A percentile compares a stretch with the other conserved stretches of the same genome.
Evolutionary conservation across 2,113 vertebrate species (phyloP).

Genomic region (Dissostichus mawsoni): DNA sequence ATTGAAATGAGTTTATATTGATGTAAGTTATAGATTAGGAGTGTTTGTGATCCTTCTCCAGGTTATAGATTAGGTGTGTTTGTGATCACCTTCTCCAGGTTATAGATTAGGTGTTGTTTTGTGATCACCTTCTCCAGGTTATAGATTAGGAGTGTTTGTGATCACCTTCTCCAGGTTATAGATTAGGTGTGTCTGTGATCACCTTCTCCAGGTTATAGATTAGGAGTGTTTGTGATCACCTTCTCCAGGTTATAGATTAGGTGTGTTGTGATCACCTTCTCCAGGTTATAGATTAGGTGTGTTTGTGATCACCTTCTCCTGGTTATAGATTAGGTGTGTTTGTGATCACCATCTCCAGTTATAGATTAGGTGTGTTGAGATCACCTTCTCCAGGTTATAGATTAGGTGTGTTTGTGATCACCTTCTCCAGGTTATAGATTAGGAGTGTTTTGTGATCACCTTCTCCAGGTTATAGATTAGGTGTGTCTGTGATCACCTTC

Average conservation of each 20-base stretch:
- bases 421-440: constrained; percentile 73
- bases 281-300: not conserved
- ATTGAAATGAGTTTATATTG: not conserved
- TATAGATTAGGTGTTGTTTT: not conserved
- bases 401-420: constrained; percentile 56
- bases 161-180: constrained; percentile 81
- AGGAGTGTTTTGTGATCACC: constrained; percentile 75
- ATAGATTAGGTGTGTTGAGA: not conserved
- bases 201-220: constrained; percentile 81
- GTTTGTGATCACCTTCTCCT: constrained; percentile 80
- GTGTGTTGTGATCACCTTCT: constrained; percentile 80
- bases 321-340: not conserved
- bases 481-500: constrained; percentile 80
- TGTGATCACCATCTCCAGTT: constrained; percentile 81
- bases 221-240: constrained; percentile 74
- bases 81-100: constrained; percentile 81
- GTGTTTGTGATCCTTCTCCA: constrained; percentile 86
- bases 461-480: constrained; percentile 49
- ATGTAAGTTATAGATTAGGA: not conserved
- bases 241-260: constrained; percentile 51
- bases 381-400: constrained; percentile 81
- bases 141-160: not conserved
- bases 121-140: constrained; percentile 81
- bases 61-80: constrained; percentile 75
- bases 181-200: constrained; percentile 9